These are phyloP conservation scores for Chrysotoxum bicinctum DNA, from an alignment of 2,888 invertebrate genomes.

Conservation along the genomic window DNA sequence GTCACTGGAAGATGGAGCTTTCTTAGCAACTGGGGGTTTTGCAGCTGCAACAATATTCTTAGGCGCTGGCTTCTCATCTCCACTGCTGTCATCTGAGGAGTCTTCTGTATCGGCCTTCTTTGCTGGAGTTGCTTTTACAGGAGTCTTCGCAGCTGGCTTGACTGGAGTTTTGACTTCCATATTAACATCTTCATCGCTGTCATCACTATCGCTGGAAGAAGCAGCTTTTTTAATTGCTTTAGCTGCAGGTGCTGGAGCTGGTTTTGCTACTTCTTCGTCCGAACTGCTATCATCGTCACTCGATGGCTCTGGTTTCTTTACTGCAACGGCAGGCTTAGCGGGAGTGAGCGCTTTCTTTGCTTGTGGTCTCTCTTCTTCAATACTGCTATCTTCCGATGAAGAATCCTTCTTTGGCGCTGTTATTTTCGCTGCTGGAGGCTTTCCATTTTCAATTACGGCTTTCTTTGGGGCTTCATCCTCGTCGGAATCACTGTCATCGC, in stretches of 20 bases:
- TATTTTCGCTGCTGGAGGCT: constrained; percentile 66
- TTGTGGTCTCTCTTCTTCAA: constrained; percentile 76
- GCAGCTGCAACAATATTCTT: constrained; percentile 33
- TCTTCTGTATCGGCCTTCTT: constrained; percentile 70
- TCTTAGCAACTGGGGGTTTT: constrained; percentile 18
- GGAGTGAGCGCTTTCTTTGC: constrained; percentile 63
- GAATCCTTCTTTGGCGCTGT: constrained; percentile 42
- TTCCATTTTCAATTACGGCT: constrained; percentile 57
- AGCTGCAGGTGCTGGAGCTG: constrained; percentile 68
- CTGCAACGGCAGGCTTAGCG: constrained; percentile 41
- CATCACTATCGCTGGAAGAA: constrained; percentile 80
- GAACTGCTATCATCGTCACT: constrained; percentile 78
- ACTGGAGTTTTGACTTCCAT: constrained; percentile 74
- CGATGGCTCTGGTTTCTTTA: constrained; percentile 64
- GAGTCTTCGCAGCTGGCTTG: constrained; percentile 69
- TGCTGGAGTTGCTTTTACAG: neutral
- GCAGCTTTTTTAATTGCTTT: constrained; percentile 33
- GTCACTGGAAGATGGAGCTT: constrained; percentile 49
- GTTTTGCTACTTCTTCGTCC: constrained; percentile 76
- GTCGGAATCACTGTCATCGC: constrained; percentile 79
- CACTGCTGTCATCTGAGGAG: constrained; percentile 76
- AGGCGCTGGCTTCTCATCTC: neutral
- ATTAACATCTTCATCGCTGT: constrained; percentile 79
- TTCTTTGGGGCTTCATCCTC: constrained; percentile 74
- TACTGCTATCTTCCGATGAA: constrained; percentile 78